Percentiles rank a stretch among this genome's conserved stretches.
Evolutionary conservation across 2,888 invertebrate genomes (phyloP).

Genomic region (Andrena bucephala): DNA sequence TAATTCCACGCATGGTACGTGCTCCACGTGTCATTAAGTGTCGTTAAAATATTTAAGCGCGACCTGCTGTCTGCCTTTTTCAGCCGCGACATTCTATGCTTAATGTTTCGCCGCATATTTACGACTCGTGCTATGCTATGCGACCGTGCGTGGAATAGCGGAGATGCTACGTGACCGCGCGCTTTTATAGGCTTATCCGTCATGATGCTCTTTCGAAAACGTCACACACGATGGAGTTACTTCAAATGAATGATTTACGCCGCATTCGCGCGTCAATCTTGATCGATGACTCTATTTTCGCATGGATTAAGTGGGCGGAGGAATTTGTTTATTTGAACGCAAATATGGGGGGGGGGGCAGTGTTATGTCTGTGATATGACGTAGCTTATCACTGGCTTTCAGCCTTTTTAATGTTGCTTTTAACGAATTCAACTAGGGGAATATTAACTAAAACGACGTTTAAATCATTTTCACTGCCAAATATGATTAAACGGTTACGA

Average conservation of each 20-base stretch:
- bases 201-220: conserved; percentile 24
- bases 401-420: too few relatives aligned
- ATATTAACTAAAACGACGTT: too few relatives aligned
- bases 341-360: neutral
- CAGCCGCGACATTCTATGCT: neutral
- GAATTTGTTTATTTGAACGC: neutral
- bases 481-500: neutral
- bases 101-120: conserved; percentile 33
- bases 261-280: conserved; percentile 16
- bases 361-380: neutral
- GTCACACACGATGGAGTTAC: conserved; percentile 28
- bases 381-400: neutral
- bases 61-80: neutral
- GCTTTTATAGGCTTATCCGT: conserved; percentile 43
- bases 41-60: conserved; percentile 39
- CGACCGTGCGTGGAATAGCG: neutral
- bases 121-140: conserved; percentile 1
- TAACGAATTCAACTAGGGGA: too few relatives aligned
- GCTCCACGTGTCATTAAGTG: conserved; percentile 33
- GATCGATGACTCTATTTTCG: conserved; percentile 20
- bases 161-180: conserved; percentile 24
- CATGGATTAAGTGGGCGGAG: conserved; percentile 21
- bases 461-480: neutral
- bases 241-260: conserved; percentile 41
- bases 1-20: conserved; percentile 19